Conservation (phyloP, 2,888 invertebrate species). For the Xanthia icteritia region DNA sequence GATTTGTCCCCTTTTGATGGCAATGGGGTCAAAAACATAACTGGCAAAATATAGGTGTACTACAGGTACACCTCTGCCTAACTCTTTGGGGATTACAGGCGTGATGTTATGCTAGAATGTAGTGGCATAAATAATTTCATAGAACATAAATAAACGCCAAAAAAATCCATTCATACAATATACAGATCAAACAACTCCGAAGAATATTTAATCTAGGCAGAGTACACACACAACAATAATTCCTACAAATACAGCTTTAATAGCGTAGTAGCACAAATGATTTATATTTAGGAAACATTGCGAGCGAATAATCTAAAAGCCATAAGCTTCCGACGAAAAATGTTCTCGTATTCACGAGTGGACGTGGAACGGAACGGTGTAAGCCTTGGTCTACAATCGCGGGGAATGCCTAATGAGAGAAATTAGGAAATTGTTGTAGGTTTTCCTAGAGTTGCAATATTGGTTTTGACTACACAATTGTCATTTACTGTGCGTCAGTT, state of each 20-base stretch:
- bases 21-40: background rate
- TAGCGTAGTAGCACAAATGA: conserved; percentile 65
- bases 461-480: background rate
- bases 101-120: background rate
- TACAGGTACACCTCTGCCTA: background rate
- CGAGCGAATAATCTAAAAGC: conserved; percentile 85
- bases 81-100: background rate
- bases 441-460: background rate
- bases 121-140: no score
- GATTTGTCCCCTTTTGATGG: background rate
- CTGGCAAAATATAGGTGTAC: background rate
- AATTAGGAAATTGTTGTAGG: conserved; percentile 11
- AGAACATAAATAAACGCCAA: background rate
- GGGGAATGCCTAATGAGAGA: conserved; percentile 42
- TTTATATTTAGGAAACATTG: conserved; percentile 74
- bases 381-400: conserved; percentile 68
- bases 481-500: no score
- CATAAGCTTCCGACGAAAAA: conserved; percentile 87
- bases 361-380: conserved; percentile 66
- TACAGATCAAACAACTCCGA: conserved; percentile 11
- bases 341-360: conserved; percentile 79
- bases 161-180: background rate
- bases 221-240: conserved; percentile 58
- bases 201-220: conserved; percentile 44
- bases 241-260: conserved; percentile 61